Conservation (phyloP, 2,888 invertebrate species). For the Tiliacea citrago region DNA sequence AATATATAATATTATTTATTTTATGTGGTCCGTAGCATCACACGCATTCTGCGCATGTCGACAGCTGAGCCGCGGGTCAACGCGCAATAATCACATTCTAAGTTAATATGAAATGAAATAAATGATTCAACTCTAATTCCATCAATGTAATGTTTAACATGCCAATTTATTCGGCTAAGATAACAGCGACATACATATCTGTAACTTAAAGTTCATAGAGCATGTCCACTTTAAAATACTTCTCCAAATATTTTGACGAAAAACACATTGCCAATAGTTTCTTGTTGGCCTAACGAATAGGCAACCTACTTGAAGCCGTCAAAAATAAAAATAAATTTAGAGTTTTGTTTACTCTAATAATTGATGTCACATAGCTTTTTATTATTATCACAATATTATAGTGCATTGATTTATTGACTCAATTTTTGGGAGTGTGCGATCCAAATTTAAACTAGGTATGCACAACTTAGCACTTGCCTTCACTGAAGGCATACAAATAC, state of each 20-base stretch:
- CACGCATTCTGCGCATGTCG: constrained; percentile 48
- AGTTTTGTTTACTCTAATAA: constrained; percentile 73
- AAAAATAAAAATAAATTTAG: constrained; percentile 58
- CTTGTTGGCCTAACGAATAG: constrained; percentile 44
- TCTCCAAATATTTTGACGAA: constrained; percentile 35
- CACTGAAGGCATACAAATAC: constrained; percentile 88
- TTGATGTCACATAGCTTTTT: constrained; percentile 72
- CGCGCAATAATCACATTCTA: constrained; percentile 45
- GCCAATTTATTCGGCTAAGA: constrained; percentile 39
- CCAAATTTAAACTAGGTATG: constrained; percentile 75
- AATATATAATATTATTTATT: constrained; percentile 46
- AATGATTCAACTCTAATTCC: constrained; percentile 42
- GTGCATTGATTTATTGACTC: constrained; percentile 85
- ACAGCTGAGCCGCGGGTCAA: constrained; percentile 48
- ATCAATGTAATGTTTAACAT: constrained; percentile 43
- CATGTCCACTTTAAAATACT: constrained; percentile 30
- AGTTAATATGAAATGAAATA: constrained; percentile 28
- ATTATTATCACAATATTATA: constrained; percentile 79
- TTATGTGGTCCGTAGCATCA: constrained; percentile 62
- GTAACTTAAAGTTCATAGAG: constrained; percentile 50
- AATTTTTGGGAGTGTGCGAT: constrained; percentile 85
- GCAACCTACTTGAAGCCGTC: constrained; percentile 48
- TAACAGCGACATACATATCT: constrained; percentile 37
- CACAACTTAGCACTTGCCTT: constrained; percentile 81
- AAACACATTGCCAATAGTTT: constrained; percentile 42